Evolutionary conservation across 2,113 vertebrate species (phyloP).

Genomic region (Neodontobutis hainanensis): DNA sequence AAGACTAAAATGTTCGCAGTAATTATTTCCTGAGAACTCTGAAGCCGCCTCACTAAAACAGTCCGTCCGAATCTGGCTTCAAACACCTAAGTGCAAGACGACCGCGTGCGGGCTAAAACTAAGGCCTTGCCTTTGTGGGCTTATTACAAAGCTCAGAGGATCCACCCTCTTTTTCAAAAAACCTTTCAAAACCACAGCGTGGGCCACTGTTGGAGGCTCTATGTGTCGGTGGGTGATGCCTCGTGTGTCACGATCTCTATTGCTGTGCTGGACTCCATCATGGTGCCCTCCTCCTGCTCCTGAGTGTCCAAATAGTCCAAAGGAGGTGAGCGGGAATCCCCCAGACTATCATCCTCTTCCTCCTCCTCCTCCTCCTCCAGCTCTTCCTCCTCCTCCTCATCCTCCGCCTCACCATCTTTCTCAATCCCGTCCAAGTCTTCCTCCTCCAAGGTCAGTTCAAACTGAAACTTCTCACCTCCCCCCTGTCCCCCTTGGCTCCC

Average conservation of each 20-base stretch:
- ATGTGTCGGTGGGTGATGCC: slow-evolving; percentile 91
- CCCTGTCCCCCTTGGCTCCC: slow-evolving; percentile 77
- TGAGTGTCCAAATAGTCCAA: slow-evolving; percentile 63
- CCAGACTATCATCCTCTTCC: slow-evolving; percentile 71
- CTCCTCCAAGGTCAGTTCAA: slow-evolving; percentile 96
- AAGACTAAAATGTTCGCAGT: slow-evolving; percentile 80
- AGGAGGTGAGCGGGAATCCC: slow-evolving; percentile 66
- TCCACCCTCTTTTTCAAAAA: slow-evolving; percentile 65
- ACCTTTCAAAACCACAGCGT: slow-evolving; percentile 55
- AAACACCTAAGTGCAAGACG: slow-evolving; percentile 86
- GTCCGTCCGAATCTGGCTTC: slow-evolving; percentile 81
- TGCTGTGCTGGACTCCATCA: slow-evolving; percentile 71
- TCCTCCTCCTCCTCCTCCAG: slow-evolving; percentile 82
- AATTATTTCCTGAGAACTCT: slow-evolving; percentile 91
- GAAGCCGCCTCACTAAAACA: slow-evolving; percentile 71
- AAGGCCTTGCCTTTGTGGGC: slow-evolving; percentile 74
- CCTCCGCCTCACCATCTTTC: slow-evolving; percentile 85
- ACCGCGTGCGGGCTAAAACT: slow-evolving; percentile 75
- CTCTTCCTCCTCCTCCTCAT: slow-evolving; percentile 89
- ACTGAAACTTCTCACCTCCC: slow-evolving; percentile 94
- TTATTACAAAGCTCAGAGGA: slow-evolving; percentile 83
- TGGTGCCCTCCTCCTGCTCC: slow-evolving; percentile 64
- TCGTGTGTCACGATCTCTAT: slow-evolving; percentile 89
- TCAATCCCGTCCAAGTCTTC: slow-evolving; percentile 92
- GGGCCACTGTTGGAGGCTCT: slow-evolving; percentile 67